phyloP scores from a whole-genome alignment of 1,140 invertebrate species.

The Drosophila punjabiensis region DNA sequence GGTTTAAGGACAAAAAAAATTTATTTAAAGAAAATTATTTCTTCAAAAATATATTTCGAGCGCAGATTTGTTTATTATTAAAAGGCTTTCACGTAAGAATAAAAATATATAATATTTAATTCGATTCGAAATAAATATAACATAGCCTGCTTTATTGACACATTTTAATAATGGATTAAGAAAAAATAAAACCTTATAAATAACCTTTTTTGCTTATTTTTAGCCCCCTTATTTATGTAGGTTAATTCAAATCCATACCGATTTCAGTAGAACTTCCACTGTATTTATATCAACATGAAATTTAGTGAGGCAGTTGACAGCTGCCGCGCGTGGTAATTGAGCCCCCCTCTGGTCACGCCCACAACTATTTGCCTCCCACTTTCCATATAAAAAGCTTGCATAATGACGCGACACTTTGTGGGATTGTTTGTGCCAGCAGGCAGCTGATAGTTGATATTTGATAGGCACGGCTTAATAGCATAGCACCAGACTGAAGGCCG shows the following conservation, averaged over 20 bases:
- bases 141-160: not conserved
- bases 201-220: not conserved
- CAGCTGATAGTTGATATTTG: slow-evolving; percentile 39
- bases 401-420: slow-evolving; percentile 51
- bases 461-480: slow-evolving; percentile 31
- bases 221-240: too few species aligned
- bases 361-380: slow-evolving; percentile 28
- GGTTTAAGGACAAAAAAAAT: not conserved
- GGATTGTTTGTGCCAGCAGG: slow-evolving; percentile 50
- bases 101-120: too few species aligned
- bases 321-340: slow-evolving; percentile 24
- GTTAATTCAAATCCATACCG: not conserved
- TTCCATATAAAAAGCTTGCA: slow-evolving; percentile 29
- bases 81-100: too few species aligned
- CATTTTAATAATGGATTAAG: not conserved
- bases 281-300: slow-evolving; percentile 21
- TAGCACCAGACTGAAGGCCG: slow-evolving; percentile 40
- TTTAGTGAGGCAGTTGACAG: slow-evolving; percentile 39
- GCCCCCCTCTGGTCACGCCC: slow-evolving; percentile 24
- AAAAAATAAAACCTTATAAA: not conserved
- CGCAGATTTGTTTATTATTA: too few species aligned
- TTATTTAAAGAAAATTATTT: too few species aligned
- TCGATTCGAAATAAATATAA: too few species aligned
- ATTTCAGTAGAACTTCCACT: not conserved
- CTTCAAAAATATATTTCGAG: too few species aligned